phyloP scores from a whole-genome alignment of 2,888 invertebrate species.

The Galeopsomyia nigrocyanea region DNA sequence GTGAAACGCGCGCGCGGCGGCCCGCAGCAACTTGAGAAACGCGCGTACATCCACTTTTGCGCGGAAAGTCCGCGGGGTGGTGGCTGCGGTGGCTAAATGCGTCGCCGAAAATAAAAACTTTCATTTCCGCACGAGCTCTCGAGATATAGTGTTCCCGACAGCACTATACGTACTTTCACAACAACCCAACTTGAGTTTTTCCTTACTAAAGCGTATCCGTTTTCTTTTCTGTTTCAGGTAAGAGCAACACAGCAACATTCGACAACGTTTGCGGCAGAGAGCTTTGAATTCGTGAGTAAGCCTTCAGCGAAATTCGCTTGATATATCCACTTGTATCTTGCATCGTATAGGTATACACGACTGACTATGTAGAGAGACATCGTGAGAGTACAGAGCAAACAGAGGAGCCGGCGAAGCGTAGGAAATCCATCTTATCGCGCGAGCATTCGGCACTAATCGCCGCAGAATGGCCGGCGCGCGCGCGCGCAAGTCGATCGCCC shows the following conservation, averaged over 20 bases:
- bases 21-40: slow-evolving; percentile 51
- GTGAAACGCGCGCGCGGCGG: slow-evolving; percentile 46
- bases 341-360: too few relatives aligned
- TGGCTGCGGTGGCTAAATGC: too few relatives aligned
- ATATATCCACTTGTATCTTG: too few relatives aligned
- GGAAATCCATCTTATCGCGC: slow-evolving; percentile 40
- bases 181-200: neutral
- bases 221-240: slow-evolving; percentile 37
- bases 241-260: neutral
- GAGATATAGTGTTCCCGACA: too few relatives aligned
- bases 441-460: slow-evolving; percentile 50
- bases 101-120: slow-evolving; percentile 19
- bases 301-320: too few relatives aligned
- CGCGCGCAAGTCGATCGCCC: slow-evolving; percentile 46
- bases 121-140: neutral
- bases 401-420: too few relatives aligned
- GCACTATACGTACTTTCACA: too few relatives aligned
- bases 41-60: slow-evolving; percentile 22
- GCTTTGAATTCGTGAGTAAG: too few relatives aligned
- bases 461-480: slow-evolving; percentile 46
- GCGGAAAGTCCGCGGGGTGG: too few relatives aligned
- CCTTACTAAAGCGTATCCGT: neutral
- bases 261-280: neutral
- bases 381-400: too few relatives aligned
- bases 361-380: too few relatives aligned